These are phyloP conservation scores for Dasypolia templi DNA, from an alignment of 2,888 invertebrate species.

Conservation along the genomic window DNA sequence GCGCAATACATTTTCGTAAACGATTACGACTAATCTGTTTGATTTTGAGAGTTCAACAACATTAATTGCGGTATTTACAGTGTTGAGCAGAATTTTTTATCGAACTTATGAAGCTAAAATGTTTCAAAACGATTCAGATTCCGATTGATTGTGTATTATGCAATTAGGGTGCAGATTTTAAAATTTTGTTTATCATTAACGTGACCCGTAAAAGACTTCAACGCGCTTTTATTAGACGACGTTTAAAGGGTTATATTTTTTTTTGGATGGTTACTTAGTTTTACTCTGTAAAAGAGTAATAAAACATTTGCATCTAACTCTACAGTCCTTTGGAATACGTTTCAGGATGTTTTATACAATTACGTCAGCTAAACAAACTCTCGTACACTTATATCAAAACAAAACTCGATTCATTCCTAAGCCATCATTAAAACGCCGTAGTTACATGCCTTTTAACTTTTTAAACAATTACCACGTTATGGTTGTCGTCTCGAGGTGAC, in stretches of 20 bases:
- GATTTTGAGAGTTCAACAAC: too few relatives aligned
- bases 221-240: slow-evolving; percentile 3
- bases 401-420: slow-evolving; percentile 16
- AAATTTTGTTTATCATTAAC: neutral
- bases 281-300: neutral
- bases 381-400: slow-evolving; percentile 2
- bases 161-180: too few relatives aligned
- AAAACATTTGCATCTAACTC: neutral
- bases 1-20: too few relatives aligned
- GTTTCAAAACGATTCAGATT: too few relatives aligned
- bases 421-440: slow-evolving; percentile 10
- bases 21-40: too few relatives aligned
- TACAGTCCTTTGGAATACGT: neutral
- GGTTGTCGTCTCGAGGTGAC: slow-evolving; percentile 57
- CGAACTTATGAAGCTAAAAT: too few relatives aligned
- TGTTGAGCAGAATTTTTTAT: too few relatives aligned
- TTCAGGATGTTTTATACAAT: neutral
- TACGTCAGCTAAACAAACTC: neutral
- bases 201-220: slow-evolving; percentile 20
- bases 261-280: neutral
- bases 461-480: slow-evolving; percentile 35
- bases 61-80: too few relatives aligned
- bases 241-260: neutral
- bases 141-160: too few relatives aligned
- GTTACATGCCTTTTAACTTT: slow-evolving; percentile 46